Conservation (phyloP, 35 echinoderm and acorn worm genomes). For the Patiria miniata region DNA sequence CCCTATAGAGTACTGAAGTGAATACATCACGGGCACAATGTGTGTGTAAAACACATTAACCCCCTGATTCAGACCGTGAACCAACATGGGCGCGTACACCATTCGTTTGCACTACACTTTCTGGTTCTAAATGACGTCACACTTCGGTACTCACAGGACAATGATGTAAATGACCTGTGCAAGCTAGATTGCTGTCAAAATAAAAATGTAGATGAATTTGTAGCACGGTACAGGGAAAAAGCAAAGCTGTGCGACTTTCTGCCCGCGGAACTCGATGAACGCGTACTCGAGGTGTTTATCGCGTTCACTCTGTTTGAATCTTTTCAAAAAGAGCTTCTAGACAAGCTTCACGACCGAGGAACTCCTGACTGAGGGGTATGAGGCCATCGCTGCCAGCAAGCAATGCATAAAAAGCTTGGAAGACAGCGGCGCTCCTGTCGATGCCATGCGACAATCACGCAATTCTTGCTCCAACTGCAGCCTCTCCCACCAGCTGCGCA, state of each 20-base stretch:
- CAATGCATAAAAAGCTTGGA: slow-evolving; percentile 25
- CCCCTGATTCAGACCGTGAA: too few species aligned
- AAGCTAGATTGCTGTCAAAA: too few species aligned
- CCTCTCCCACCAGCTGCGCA: slow-evolving; percentile 40
- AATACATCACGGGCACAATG: too few species aligned
- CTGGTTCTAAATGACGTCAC: too few species aligned
- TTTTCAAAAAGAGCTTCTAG: slow-evolving; percentile 52
- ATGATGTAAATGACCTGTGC: too few species aligned
- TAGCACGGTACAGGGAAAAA: slow-evolving; percentile 39
- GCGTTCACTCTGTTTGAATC: slow-evolving; percentile 42
- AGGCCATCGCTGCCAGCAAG: slow-evolving; percentile 36
- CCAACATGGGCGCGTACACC: too few species aligned
- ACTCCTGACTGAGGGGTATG: slow-evolving; percentile 56
- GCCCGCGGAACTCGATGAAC: slow-evolving; percentile 21
- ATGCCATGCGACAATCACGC: slow-evolving; percentile 9
- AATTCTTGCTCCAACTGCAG: slow-evolving; percentile 50
- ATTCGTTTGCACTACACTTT: too few species aligned
- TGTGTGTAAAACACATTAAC: too few species aligned
- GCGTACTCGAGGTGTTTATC: slow-evolving; percentile 44
- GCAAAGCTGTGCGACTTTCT: slow-evolving; percentile 38
- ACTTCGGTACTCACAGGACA: too few species aligned
- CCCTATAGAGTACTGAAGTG: too few species aligned
- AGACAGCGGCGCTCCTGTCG: background rate
- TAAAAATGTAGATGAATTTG: slow-evolving; percentile 64
- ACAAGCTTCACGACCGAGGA: slow-evolving; percentile 40